Percentiles rank a stretch among this genome's conserved stretches.
Conservation (phyloP, 2,797 vertebrate genomes). For the Phylloscopus collybita region DNA sequence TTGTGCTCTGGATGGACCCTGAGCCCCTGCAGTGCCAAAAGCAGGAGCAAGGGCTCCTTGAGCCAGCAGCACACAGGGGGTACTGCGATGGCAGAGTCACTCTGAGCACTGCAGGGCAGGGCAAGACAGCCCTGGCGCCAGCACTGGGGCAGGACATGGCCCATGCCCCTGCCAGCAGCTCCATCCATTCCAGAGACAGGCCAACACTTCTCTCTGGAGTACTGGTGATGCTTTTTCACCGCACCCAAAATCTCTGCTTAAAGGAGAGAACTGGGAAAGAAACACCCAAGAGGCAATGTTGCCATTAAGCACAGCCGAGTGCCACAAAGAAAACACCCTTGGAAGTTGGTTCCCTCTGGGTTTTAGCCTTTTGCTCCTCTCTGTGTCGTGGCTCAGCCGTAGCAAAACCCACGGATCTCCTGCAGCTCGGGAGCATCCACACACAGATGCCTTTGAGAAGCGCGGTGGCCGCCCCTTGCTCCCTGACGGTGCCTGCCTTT, state of each 20-base stretch:
- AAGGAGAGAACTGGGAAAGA: neutral
- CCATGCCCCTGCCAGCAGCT: neutral
- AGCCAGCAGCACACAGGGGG: neutral
- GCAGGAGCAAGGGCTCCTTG: rapidly evolving
- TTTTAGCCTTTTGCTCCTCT: neutral
- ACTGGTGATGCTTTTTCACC: neutral
- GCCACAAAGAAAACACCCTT: neutral
- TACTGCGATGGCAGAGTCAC: rapidly evolving
- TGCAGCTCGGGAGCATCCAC: neutral
- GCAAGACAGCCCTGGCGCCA: neutral
- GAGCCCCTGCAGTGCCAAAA: neutral
- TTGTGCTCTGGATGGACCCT: neutral
- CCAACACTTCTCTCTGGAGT: neutral
- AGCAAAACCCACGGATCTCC: neutral
- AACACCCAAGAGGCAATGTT: neutral
- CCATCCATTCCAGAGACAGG: neutral
- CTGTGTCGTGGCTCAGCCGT: neutral
- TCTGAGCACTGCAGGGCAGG: neutral
- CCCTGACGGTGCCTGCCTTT: neutral
- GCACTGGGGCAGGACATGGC: neutral
- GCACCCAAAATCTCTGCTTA: neutral
- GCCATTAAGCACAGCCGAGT: neutral
- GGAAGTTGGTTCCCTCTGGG: neutral
- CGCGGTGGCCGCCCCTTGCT: neutral
- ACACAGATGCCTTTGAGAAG: neutral